Base-by-base conservation (phyloP, 2,113 vertebrate species). In the Lophura nycthemera region DNA sequence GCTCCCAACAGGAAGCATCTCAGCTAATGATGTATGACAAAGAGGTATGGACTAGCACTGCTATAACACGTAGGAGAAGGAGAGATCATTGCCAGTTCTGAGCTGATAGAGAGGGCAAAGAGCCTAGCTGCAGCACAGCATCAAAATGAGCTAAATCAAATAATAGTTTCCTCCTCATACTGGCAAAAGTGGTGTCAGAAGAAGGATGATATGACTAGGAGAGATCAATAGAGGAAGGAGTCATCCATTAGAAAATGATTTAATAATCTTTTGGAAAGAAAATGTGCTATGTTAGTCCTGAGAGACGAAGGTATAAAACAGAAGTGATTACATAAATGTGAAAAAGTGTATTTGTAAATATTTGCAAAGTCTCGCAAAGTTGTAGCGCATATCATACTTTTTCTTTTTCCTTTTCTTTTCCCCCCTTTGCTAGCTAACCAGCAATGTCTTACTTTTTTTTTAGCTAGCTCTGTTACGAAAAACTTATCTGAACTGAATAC, bases 101-200 rank as follows among this genome's bases (percentile, higher is more conserved):
- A 91, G 82, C 82, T 92, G 75, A 88, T 42, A 67, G 12, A 43
- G 40, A 70, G 88, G 60, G 42, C 43, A 80, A 83, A 88, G 60
- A 77, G 71, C 64, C 71, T 77, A 70, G 59, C 71, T 74, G 34
- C 50, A 61, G 45, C 72, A 87, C 63, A 92, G 72, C 45, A 57
- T 63, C 60, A 92, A 24, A 69, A 85, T 67, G 64, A 93, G 29
- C 42, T 85, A 60, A 89, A 80, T 80, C 56, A 80, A 92, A n/a
- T 77, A 63, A 63, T 40, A 59, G 38, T 77, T 94, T 92, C 64
- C n/a, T 89, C 10, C 59, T 89, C 32, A 25, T 83, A 6, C 84
- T 92, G 82, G 45, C 71, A 89, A 91, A 93, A 45, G 42, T 63
- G 73, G 4, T 67, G 30, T 64, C 29, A 77, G 63, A 92, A 69